Conservation (phyloP, 1,140 invertebrate genomes). For the Pseudomyrmex concolor region DNA sequence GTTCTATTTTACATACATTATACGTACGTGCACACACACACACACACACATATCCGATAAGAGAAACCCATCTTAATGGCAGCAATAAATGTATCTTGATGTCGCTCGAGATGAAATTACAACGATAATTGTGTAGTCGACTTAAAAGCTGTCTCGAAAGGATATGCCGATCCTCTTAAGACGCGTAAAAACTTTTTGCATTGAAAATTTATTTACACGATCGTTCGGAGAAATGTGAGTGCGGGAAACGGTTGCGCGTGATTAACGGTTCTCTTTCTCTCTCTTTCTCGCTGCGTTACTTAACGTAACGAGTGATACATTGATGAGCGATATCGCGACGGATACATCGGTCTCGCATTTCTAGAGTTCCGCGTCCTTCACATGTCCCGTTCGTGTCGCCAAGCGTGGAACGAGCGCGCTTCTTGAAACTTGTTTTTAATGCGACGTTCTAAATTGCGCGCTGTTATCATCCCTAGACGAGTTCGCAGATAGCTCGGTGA, state of each 20-base stretch:
- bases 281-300: neutral
- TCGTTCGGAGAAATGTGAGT: neutral
- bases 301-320: conserved; percentile 4
- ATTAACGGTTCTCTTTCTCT: conserved; percentile 17
- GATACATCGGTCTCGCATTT: neutral
- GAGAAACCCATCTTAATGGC: no score
- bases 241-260: neutral
- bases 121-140: neutral
- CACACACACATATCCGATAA: no score
- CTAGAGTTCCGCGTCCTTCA: neutral
- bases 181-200: neutral
- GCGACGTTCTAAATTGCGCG: conserved; percentile 26
- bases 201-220: neutral
- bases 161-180: neutral
- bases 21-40: no score
- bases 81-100: no score
- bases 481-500: conserved; percentile 43
- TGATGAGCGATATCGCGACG: conserved; percentile 3
- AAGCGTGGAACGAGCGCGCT: neutral
- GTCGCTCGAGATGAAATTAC: neutral
- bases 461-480: conserved; percentile 29
- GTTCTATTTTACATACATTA: no score
- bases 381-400: neutral
- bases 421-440: conserved; percentile 22
- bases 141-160: neutral